Base-by-base conservation (phyloP, 1,140 invertebrate species). In the Ctenoplectra terminalis region DNA sequence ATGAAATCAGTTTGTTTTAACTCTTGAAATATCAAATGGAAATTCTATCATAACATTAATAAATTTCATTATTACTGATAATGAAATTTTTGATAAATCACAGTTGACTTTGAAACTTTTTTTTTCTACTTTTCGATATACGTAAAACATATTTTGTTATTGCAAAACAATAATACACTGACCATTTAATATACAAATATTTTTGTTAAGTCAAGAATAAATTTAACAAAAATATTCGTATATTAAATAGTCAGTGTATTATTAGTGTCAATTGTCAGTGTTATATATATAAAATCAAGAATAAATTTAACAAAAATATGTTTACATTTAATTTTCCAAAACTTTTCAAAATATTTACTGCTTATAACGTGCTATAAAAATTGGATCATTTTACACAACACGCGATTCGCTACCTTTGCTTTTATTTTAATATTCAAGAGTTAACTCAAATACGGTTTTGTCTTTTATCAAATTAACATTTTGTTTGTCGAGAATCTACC, bases 1-100 rank as follows among this genome's bases (percentile, higher is more conserved):
- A 34, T 23, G 31, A 5, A 66, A 66, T 40, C 11, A 29, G 23
- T 48, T 76, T 52, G 46, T 50, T 50, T 75, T 64, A 75, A 64
- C 54, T 60, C 54, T 60, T 29, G 40, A 52, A 73, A 8, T n/a
- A 60, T 31, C 54, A n/a, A 60, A 60, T 0, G 7, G 1, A 9
- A 15, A 31, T 29, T 46, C 29, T 48, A 69, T 7, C n/a, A 13
- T 17, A 17, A 15, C 8, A 48, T 15, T 15, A 37, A 15, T 48
- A 15, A 9, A 15, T 48, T 37, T 63, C 34, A 15, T 63, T n/a
- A n/a, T 40, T 40, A 37, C 13, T 0, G 31, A 17, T 34, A n/a
- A 61, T 20, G 2, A n/a, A 5, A 9, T n/a, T 61, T 15, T 48
- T 48, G 46, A 15, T 48, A 48, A 48, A 48, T 15, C 46, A 48